Evolutionary conservation across 2,888 invertebrate species (phyloP), one percentile per base, ranked within the genome.

Genomic region (Orthosia cruda): DNA sequence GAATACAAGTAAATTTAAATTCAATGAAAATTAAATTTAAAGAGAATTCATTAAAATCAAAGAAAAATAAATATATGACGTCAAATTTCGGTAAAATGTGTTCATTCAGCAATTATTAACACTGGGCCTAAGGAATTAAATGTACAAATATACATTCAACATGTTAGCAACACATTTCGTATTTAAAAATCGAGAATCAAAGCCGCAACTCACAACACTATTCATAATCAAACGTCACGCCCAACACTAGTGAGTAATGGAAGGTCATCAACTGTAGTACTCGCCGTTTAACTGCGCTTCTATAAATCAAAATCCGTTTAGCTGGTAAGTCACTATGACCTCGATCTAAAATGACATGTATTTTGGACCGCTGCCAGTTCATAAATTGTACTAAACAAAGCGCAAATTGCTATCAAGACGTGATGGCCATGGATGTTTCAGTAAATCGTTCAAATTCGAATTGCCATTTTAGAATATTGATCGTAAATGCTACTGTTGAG

Each of bases 241-340:
- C 20, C 57, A 64, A 13, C 66, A 63, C 65, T 77, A 59, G 73
- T 78, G 83, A 82, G 45, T 82, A 81, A 81, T 81, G 74, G 57
- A 20, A 55, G 68, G 73, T 69, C 47, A 73, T 81, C 69, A 73
- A 82, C 73, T 69, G 57, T 54, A 73, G 64, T 62, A 58, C 64
- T 61, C 63, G 45, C 77, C 65, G 69, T 82, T 78, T 78, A 69
- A 66, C 83, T 81, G 63, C 69, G 52, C 26, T 57, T 16, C 55
- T 20, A 79, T 83, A 79, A 73, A 81, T 83, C 83, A 83, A 54
- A 50, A 74, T 67, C 67, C 83, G 52, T 81, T 81, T 79, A 80
- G 40, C 54, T 40, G 40, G 0, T 40, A 1, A 52, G 57, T 54
- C 55, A 65, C 57, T 32, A 68, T 65, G 81, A 75, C 69, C 83